Percentiles rank a stretch among this genome's conserved stretches.
phyloP scores from a whole-genome alignment of 2,888 invertebrate species.

The Adelphocoris suturalis region DNA sequence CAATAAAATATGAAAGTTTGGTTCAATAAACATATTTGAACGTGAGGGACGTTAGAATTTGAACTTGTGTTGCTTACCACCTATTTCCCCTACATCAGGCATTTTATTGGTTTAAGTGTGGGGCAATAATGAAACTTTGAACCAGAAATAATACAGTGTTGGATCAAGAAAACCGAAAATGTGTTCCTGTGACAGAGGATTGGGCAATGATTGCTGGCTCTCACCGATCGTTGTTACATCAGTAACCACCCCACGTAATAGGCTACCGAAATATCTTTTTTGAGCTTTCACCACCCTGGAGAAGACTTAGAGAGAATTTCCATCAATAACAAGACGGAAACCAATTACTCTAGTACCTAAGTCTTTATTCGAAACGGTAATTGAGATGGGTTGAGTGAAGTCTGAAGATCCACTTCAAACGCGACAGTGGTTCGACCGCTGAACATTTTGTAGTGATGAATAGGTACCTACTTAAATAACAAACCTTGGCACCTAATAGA shows the following conservation, averaged over 20 bases:
- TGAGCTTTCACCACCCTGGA: not conserved
- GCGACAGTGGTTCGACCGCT: not conserved
- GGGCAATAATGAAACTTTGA: not conserved
- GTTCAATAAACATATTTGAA: too few relatives aligned
- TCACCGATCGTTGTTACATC: not conserved
- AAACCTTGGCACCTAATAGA: not conserved
- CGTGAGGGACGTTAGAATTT: too few relatives aligned
- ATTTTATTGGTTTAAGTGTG: not conserved
- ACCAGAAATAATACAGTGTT: not conserved
- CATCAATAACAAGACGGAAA: not conserved
- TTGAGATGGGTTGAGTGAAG: not conserved
- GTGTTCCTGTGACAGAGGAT: not conserved
- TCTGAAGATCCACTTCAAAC: not conserved
- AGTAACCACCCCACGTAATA: not conserved
- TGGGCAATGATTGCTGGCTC: not conserved
- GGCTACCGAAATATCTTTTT: not conserved
- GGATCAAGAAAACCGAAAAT: not conserved
- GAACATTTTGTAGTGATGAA: constrained; percentile 6
- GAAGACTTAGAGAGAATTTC: not conserved
- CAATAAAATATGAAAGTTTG: too few relatives aligned
- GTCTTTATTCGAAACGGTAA: not conserved
- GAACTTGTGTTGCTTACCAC: not conserved
- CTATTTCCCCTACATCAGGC: not conserved
- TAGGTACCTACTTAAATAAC: not conserved
- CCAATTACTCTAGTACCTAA: not conserved